Conservation (phyloP, 92 coral and sea anemone genomes). For the Phenganax subtilis region DNA sequence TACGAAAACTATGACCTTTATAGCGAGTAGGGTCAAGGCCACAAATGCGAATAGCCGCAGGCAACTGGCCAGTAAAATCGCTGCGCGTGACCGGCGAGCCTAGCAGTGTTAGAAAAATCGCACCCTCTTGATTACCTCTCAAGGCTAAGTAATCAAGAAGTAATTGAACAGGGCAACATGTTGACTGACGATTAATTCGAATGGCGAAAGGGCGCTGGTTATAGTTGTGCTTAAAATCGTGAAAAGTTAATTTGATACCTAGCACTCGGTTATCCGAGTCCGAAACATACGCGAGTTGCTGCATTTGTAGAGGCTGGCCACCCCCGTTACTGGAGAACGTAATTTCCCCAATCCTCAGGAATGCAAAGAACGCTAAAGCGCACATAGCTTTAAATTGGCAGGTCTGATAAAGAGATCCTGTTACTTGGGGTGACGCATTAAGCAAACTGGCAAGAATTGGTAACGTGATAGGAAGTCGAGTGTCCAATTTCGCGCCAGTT, state of each 20-base stretch:
- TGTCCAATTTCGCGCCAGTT: slow-evolving; percentile 35
- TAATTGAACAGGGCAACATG: background rate
- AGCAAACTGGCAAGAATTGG: too few relatives aligned
- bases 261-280: too few relatives aligned
- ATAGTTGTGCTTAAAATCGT: too few relatives aligned
- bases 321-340: too few relatives aligned
- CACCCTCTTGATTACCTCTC: background rate
- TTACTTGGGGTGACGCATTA: slow-evolving; percentile 28
- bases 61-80: background rate
- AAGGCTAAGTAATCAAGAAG: background rate
- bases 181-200: background rate
- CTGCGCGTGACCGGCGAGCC: background rate
- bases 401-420: slow-evolving; percentile 20
- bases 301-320: too few relatives aligned
- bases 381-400: too few relatives aligned
- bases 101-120: background rate
- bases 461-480: too few relatives aligned
- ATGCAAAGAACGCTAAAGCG: too few relatives aligned
- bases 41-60: background rate
- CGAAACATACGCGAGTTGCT: too few relatives aligned
- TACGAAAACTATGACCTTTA: slow-evolving; percentile 21
- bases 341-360: too few relatives aligned
- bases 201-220: slow-evolving; percentile 43
- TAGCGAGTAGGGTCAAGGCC: slow-evolving; percentile 18
- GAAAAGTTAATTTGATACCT: too few relatives aligned